Percentiles rank a stretch among this genome's conserved stretches.
These are phyloP conservation scores for Criorhina ranunculi DNA, from an alignment of 2,888 invertebrate genomes.

Conservation along the genomic window DNA sequence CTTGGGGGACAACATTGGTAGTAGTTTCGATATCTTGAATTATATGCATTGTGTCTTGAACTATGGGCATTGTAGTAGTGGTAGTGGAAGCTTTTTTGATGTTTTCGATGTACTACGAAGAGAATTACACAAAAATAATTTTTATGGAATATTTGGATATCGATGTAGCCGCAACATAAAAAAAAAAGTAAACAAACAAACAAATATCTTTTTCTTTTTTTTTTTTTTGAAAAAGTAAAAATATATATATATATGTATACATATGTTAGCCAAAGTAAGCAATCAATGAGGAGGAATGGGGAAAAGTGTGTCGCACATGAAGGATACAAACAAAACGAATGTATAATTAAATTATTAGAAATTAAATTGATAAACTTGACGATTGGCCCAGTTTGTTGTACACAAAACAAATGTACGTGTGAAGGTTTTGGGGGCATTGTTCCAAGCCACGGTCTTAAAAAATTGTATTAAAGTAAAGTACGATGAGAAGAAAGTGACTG, in stretches of 20 bases:
- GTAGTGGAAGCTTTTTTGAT: conserved; percentile 63
- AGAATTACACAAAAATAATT: conserved; percentile 59
- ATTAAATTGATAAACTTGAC: neutral
- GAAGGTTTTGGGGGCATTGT: neutral
- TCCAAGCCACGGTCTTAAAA: no score
- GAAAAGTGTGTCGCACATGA: neutral
- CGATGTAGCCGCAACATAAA: conserved; percentile 25
- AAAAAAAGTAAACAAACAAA: conserved; percentile 9
- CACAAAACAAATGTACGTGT: conserved; percentile 8
- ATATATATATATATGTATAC: no score
- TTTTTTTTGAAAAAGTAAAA: no score
- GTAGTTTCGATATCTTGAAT: conserved; percentile 64
- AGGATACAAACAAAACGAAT: neutral
- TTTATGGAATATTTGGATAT: conserved; percentile 50
- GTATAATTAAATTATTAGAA: neutral
- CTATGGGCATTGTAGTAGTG: conserved; percentile 54
- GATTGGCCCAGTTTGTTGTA: conserved; percentile 1
- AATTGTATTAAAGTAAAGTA: no score
- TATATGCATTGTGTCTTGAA: conserved; percentile 56
- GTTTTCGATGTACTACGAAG: conserved; percentile 65
- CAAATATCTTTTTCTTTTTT: neutral
- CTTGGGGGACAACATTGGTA: conserved; percentile 54
- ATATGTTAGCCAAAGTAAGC: conserved; percentile 1
- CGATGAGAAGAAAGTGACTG: no score
- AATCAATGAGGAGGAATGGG: conserved; percentile 8